Evolutionary conservation across 2,888 invertebrate genomes (phyloP).

Genomic region (Chloroclystis v-ata): DNA sequence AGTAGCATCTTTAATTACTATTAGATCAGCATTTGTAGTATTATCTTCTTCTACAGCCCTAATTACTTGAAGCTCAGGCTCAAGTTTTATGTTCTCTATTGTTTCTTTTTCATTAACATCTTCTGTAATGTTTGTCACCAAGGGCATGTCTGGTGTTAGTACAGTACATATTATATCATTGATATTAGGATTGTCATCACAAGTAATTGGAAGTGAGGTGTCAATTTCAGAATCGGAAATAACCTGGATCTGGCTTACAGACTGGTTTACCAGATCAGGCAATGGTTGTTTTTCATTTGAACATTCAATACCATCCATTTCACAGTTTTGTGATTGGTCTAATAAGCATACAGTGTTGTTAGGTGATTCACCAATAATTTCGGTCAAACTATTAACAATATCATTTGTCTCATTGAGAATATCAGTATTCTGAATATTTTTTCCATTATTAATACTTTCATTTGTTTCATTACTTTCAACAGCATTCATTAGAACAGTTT

Average conservation of each 20-base stretch:
- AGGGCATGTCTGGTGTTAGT: too few species aligned
- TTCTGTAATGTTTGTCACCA: too few species aligned
- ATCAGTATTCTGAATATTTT: too few species aligned
- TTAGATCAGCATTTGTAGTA: conserved; percentile 3
- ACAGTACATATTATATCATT: too few species aligned
- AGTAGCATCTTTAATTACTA: conserved; percentile 7
- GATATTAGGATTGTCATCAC: too few species aligned
- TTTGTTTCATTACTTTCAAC: conserved; percentile 1
- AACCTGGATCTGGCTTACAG: conserved; percentile 9
- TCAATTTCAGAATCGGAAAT: background rate
- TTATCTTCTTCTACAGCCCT: background rate
- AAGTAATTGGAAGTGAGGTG: background rate
- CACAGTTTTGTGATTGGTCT: conserved; percentile 6
- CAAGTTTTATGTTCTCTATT: too few species aligned
- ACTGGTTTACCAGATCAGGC: conserved; percentile 36
- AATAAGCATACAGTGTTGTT: conserved; percentile 1
- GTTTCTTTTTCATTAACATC: too few species aligned
- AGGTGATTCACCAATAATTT: conserved; percentile 13
- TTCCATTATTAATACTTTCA: too few species aligned
- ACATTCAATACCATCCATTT: conserved; percentile 31
- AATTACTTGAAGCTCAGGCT: too few species aligned
- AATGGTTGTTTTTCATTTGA: conserved; percentile 25
- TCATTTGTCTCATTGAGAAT: conserved; percentile 10
- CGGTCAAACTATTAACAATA: conserved; percentile 10
- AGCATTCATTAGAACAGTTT: too few species aligned